phyloP scores from a whole-genome alignment of 2,888 invertebrate genomes.

The Pristionchus mayeri region DNA sequence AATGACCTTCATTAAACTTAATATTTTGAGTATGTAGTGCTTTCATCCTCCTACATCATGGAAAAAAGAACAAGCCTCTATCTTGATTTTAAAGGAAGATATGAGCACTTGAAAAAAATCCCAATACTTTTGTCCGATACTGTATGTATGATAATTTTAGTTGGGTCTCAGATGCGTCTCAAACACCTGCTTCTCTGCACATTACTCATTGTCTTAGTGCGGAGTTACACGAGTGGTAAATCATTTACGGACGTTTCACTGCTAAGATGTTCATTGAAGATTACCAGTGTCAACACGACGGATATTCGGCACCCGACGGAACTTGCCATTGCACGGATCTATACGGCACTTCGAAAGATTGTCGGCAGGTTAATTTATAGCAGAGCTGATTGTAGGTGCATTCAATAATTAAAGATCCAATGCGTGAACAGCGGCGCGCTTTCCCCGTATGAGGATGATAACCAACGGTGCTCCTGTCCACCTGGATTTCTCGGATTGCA shows the following conservation, averaged over 20 bases:
- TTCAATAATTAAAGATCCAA: background rate
- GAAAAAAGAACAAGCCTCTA: too few species aligned
- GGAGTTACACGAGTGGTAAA: background rate
- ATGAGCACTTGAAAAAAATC: too few species aligned
- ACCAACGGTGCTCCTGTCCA: slow-evolving; percentile 20
- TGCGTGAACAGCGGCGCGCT: slow-evolving; percentile 2
- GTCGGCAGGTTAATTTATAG: background rate
- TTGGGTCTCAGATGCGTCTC: slow-evolving; percentile 42
- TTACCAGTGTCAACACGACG: slow-evolving; percentile 27
- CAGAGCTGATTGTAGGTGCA: background rate
- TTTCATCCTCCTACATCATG: too few species aligned
- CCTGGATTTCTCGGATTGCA: slow-evolving; percentile 42
- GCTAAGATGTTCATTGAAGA: background rate
- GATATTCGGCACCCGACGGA: background rate
- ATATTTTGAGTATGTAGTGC: too few species aligned
- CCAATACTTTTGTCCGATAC: too few species aligned
- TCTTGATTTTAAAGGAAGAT: too few species aligned
- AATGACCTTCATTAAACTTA: too few species aligned
- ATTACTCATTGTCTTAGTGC: background rate
- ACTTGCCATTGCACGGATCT: background rate
- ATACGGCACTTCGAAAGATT: background rate
- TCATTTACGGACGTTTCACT: background rate
- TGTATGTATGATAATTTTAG: too few species aligned
- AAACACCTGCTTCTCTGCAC: slow-evolving; percentile 12
- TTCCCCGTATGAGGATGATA: background rate